Percentiles rank a stretch among this genome's conserved stretches.
phyloP scores from a whole-genome alignment of 2,888 invertebrate genomes.

The Mamestra brassicae region DNA sequence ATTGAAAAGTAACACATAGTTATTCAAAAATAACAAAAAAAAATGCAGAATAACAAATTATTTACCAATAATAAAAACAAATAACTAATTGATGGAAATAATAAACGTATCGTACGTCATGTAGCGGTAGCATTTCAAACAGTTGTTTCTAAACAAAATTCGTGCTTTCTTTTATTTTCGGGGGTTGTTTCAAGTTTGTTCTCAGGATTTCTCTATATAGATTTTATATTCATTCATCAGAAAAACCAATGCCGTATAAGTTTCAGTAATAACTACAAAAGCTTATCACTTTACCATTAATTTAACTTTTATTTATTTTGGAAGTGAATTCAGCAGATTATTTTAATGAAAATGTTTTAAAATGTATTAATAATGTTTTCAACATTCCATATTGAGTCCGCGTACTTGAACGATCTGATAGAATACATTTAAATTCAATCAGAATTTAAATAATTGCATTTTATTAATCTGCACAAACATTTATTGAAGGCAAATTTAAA shows the following conservation, averaged over 20 bases:
- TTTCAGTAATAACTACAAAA: not conserved
- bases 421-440: not conserved
- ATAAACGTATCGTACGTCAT: too few relatives aligned
- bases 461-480: slow-evolving; percentile 6
- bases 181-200: too few relatives aligned
- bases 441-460: slow-evolving; percentile 30
- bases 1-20: too few relatives aligned
- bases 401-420: not conserved
- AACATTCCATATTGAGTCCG: not conserved
- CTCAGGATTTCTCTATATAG: too few relatives aligned
- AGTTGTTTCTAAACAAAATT: too few relatives aligned
- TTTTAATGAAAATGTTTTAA: not conserved
- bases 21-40: too few relatives aligned
- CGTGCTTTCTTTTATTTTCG: too few relatives aligned
- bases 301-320: not conserved
- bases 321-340: not conserved
- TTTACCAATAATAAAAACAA: too few relatives aligned
- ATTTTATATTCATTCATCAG: not conserved
- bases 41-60: too few relatives aligned
- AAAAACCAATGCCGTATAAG: not conserved
- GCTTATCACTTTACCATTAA: not conserved
- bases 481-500: slow-evolving; percentile 8
- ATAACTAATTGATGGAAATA: too few relatives aligned
- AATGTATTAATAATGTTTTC: not conserved
- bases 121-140: too few relatives aligned